A percentile compares a stretch with the other conserved stretches of the same genome.
Conservation (phyloP, 2,113 vertebrate species). For the Ciconia stormi region DNA sequence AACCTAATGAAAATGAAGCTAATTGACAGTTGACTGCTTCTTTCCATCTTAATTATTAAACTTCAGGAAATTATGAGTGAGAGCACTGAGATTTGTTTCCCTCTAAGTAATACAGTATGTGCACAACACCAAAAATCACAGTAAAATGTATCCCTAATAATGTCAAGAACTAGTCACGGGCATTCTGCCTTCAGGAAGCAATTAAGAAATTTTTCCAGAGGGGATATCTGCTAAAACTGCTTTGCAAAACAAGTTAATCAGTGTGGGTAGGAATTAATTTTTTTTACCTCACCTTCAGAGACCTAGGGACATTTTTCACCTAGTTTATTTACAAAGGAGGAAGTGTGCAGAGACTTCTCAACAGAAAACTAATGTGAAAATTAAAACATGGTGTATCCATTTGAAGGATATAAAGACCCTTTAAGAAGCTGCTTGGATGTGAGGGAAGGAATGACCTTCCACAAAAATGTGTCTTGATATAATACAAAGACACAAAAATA, state of each 20-base stretch:
- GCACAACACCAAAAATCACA: background rate
- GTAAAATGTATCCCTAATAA: constrained; percentile 19
- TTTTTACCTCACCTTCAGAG: constrained; percentile 12
- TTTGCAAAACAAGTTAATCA: constrained; percentile 44
- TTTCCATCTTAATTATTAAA: constrained; percentile 32
- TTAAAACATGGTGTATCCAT: background rate
- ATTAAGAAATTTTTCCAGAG: constrained; percentile 13
- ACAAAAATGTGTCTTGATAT: background rate
- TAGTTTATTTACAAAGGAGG: background rate
- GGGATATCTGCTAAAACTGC: background rate
- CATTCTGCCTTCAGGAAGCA: constrained; percentile 26
- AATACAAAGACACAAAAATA: background rate
- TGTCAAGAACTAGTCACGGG: background rate
- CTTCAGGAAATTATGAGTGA: constrained; percentile 3
- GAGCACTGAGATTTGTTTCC: background rate
- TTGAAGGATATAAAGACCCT: background rate
- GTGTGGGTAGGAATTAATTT: background rate
- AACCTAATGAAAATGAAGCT: constrained; percentile 7
- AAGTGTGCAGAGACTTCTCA: background rate
- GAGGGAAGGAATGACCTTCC: background rate
- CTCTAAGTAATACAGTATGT: background rate
- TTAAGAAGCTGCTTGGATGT: background rate
- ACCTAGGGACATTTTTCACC: background rate
- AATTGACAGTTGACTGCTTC: background rate
- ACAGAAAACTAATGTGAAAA: background rate